These are phyloP conservation scores for Chelonia mydas DNA, from an alignment of 2,797 vertebrate species.

Conservation along the genomic window DNA sequence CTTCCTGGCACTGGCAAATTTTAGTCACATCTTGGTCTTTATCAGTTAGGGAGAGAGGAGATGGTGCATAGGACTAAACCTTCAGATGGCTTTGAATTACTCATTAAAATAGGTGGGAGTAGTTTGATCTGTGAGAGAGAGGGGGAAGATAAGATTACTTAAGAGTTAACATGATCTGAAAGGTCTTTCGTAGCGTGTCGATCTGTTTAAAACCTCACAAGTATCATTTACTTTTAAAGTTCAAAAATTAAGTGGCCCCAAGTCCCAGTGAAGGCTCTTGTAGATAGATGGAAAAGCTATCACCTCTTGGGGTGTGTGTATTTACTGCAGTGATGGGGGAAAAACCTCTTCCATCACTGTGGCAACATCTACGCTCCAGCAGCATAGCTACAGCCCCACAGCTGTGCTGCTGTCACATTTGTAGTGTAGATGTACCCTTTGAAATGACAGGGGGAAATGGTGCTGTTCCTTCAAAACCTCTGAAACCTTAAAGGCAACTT, in stretches of 20 bases:
- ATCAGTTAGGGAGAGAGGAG: background rate
- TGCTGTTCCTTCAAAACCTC: background rate
- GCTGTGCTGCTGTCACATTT: background rate
- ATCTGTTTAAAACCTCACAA: background rate
- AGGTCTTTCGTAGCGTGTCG: background rate
- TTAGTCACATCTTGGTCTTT: background rate
- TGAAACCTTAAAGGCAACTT: background rate
- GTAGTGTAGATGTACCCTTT: background rate
- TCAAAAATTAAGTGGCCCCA: background rate
- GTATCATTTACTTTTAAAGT: background rate
- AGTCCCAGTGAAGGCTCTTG: background rate
- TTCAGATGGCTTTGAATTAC: background rate
- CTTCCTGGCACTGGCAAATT: constrained; percentile 4
- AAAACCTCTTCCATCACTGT: background rate
- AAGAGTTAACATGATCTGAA: background rate
- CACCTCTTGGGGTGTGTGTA: background rate
- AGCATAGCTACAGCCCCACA: too few relatives aligned
- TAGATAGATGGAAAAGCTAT: background rate
- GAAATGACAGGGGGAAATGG: background rate
- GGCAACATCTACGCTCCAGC: background rate
- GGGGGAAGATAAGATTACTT: background rate
- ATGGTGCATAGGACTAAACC: background rate
- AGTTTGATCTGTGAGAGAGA: background rate
- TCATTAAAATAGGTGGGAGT: background rate
- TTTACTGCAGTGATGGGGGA: background rate